Percentiles rank a stretch among this genome's conserved stretches.
These are phyloP conservation scores for Lithophane semibrunnea DNA, from an alignment of 2,888 invertebrate species.

Conservation along the genomic window DNA sequence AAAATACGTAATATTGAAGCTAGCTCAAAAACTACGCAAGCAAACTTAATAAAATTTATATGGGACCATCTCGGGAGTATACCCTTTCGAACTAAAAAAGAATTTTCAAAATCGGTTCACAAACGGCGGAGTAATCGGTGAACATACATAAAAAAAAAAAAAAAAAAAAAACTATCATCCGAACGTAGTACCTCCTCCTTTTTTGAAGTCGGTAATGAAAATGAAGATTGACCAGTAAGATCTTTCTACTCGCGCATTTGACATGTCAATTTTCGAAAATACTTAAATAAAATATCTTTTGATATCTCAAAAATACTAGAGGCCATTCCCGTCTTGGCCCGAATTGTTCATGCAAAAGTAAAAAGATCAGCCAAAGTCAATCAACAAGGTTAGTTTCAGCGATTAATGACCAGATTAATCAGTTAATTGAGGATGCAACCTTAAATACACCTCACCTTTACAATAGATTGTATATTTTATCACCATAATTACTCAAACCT, in stretches of 20 bases:
- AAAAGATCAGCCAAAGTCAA: background rate
- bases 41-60: no score
- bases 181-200: no score
- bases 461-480: background rate
- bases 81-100: no score
- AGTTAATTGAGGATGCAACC: background rate
- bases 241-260: conserved; percentile 3
- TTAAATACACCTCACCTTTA: background rate
- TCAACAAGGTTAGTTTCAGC: background rate
- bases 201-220: no score
- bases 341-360: background rate
- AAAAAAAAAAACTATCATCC: no score
- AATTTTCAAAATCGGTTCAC: no score
- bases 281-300: background rate
- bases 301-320: background rate
- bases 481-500: conserved; percentile 20
- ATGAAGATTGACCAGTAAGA: conserved; percentile 33
- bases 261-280: conserved; percentile 23
- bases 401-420: no score
- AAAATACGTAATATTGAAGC: no score
- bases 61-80: no score
- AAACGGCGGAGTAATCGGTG: no score
- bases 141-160: no score
- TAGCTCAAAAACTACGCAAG: no score
- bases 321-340: background rate